Conservation (phyloP, 2,113 vertebrate genomes). For the Zosterops japonicus region DNA sequence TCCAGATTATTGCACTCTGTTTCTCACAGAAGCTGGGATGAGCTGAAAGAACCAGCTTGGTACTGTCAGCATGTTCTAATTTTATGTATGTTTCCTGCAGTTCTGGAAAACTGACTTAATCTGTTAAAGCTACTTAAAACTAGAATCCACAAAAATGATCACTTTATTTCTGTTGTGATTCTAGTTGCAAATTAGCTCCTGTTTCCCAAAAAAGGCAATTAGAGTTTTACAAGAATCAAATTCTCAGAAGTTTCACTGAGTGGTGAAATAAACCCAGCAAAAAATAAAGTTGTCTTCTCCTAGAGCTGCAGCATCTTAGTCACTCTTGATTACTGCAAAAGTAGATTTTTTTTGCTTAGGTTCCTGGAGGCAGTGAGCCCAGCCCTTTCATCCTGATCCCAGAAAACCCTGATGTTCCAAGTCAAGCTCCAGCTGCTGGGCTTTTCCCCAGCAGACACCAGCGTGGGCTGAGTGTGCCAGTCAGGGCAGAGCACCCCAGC, state of each 20-base stretch:
- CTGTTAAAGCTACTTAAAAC: not conserved
- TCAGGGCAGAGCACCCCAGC: not conserved
- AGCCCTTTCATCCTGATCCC: not conserved
- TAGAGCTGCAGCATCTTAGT: not conserved
- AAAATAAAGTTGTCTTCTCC: not conserved
- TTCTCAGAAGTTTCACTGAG: not conserved
- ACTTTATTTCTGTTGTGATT: not conserved
- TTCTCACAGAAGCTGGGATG: not conserved
- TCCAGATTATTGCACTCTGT: not conserved
- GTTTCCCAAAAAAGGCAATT: not conserved
- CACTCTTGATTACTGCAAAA: not conserved
- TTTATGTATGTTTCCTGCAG: not conserved
- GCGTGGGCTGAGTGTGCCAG: rapidly evolving
- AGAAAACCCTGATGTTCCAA: not conserved
- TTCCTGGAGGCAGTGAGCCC: not conserved
- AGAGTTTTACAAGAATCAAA: not conserved
- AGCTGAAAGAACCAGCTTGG: not conserved
- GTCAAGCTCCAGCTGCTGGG: not conserved
- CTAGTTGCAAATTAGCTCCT: not conserved
- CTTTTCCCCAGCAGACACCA: rapidly evolving
- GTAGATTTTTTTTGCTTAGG: not conserved
- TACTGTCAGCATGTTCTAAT: not conserved
- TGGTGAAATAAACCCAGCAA: not conserved
- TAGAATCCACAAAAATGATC: not conserved
- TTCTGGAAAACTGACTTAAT: not conserved